Evolutionary conservation across 1,140 invertebrate genomes (phyloP), one percentile per base, ranked within the genome.

Genomic region (Aleiodes sp.): DNA sequence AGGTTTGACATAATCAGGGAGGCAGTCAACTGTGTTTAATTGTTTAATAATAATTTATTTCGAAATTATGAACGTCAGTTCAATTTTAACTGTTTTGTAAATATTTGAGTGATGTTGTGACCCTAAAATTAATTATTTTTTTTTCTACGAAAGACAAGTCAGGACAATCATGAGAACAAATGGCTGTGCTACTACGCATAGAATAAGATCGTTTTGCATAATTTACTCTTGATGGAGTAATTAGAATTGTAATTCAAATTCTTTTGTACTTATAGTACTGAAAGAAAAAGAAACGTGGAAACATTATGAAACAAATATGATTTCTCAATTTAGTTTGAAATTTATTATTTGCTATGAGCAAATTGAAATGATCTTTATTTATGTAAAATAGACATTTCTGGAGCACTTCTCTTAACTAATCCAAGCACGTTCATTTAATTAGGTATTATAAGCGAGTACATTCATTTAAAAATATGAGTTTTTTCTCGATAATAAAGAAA

Each of bases 111-210:
- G n/a, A n/a, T n/a, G n/a, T n/a, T n/a, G n/a, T n/a, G n/a, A n/a
- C n/a, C n/a, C n/a, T n/a, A n/a, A n/a, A n/a, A n/a, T n/a, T n/a
- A n/a, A n/a, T n/a, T n/a, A n/a, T n/a, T n/a, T n/a, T n/a, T n/a
- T n/a, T n/a, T n/a, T n/a, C n/a, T n/a, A n/a, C n/a, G n/a, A 39
- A 10, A 12, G 16, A 41, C 19, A 21, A 2, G 12, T 62, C 35
- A 6, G 61, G 35, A 62, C 60, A 57, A 57, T 24, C 60, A 39
- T 39, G 35, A 63, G 35, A 19, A 12, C 61, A 63, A n/a, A 63
- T 63, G 61, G 61, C 61, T 63, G 61, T 63, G 61, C 61, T 63
- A 41, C 37, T 28, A 35, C 61, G 61, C 61, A 39, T 63, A 37
- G 61, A 35, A 39, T 39, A 39, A 41, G 37, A 63, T 19, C 21